These are phyloP conservation scores for Drosophila cracens DNA, from an alignment of 2,888 invertebrate species.

Conservation along the genomic window DNA sequence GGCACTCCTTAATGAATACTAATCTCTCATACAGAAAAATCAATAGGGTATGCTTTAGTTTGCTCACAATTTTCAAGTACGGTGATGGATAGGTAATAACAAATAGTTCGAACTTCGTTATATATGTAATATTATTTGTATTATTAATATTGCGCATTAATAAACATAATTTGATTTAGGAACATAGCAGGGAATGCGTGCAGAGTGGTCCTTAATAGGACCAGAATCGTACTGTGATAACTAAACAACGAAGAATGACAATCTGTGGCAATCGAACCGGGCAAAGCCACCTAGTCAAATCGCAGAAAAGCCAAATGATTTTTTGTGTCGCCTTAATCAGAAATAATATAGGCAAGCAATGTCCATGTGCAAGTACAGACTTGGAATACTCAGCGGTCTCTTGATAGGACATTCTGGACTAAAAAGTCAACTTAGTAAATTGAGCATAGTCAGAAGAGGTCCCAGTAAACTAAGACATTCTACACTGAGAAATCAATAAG, in stretches of 20 bases:
- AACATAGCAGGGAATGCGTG: neutral
- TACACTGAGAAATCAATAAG: neutral
- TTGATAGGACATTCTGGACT: neutral
- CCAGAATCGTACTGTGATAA: neutral
- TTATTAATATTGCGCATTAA: neutral
- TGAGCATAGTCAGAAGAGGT: neutral
- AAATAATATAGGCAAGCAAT: neutral
- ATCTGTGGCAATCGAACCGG: neutral
- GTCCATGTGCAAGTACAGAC: neutral
- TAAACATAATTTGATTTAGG: neutral
- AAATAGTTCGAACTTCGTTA: neutral
- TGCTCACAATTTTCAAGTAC: neutral
- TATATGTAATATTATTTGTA: neutral
- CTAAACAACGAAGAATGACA: neutral
- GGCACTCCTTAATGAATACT: neutral
- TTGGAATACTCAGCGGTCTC: neutral
- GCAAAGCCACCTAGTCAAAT: neutral
- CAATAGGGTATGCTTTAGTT: neutral
- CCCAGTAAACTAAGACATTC: neutral
- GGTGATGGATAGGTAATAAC: neutral
- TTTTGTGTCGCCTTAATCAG: neutral
- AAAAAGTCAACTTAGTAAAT: neutral
- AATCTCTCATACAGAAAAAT: neutral
- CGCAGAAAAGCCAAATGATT: neutral
- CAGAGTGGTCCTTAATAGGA: neutral